Evolutionary conservation across 1,140 invertebrate species (phyloP).

Genomic region (Oncopeltus fasciatus): DNA sequence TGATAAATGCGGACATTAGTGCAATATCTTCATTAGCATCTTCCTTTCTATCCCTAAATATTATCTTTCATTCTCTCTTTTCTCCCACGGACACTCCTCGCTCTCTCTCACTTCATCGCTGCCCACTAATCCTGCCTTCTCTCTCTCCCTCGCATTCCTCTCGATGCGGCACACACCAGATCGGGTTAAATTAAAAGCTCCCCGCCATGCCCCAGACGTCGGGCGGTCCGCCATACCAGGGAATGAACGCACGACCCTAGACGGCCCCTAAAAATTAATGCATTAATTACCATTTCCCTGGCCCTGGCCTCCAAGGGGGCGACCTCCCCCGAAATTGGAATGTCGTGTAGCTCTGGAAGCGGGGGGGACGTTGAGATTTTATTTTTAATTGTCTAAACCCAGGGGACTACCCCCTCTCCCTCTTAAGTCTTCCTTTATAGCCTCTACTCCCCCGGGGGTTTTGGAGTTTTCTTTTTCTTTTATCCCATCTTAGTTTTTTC

Average conservation of each 20-base stretch:
- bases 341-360: slow-evolving; percentile 18
- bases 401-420: not conserved
- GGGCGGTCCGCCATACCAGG: too few relatives aligned
- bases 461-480: not conserved
- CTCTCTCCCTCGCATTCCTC: not conserved
- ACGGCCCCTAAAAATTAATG: slow-evolving; percentile 22
- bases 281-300: slow-evolving; percentile 23
- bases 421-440: not conserved
- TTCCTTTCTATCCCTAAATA: too few relatives aligned
- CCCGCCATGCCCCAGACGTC: not conserved
- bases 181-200: not conserved
- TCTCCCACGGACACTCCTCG: too few relatives aligned
- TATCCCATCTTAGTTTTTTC: not conserved
- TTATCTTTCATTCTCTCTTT: too few relatives aligned
- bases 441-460: not conserved
- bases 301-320: not conserved
- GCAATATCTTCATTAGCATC: too few relatives aligned
- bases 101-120: too few relatives aligned
- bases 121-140: not conserved
- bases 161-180: not conserved
- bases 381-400: slow-evolving; percentile 2
- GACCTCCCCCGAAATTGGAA: slow-evolving; percentile 21
- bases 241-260: not conserved
- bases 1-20: too few relatives aligned
- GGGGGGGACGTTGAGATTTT: not conserved